phyloP scores from a whole-genome alignment of 2,797 vertebrate species.

The Allobates femoralis region DNA sequence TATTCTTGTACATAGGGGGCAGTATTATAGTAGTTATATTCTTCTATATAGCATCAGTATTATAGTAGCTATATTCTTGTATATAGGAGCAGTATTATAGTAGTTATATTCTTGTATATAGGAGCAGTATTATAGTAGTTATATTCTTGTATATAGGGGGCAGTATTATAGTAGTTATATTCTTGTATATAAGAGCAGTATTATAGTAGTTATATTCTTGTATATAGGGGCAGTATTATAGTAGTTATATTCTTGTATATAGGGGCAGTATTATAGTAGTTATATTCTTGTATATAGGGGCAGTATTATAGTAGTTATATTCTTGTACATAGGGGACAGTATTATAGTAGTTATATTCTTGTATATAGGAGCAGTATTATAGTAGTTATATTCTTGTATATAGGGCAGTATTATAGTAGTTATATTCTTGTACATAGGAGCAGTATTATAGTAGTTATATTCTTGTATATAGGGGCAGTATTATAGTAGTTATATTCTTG shows the following conservation, averaged over 20 bases:
- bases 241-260: too few relatives aligned
- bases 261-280: too few relatives aligned
- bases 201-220: conserved; percentile 3
- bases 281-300: too few relatives aligned
- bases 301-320: too few relatives aligned
- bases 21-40: too few relatives aligned
- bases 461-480: not conserved
- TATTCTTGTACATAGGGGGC: too few relatives aligned
- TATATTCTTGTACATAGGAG: too few relatives aligned
- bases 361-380: not conserved
- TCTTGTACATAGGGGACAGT: too few relatives aligned
- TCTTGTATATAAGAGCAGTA: not conserved
- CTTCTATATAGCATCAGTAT: too few relatives aligned
- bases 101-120: not conserved
- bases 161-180: conserved; percentile 9
- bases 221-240: not conserved
- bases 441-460: conserved; percentile 3
- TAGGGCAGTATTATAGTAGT: too few relatives aligned
- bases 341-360: too few relatives aligned
- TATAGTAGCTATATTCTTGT: too few relatives aligned
- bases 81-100: not conserved
- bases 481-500: conserved; percentile 3
- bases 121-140: not conserved
- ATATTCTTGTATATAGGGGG: not conserved
- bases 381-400: not conserved